Evolutionary conservation across 2,113 vertebrate genomes (phyloP).

Genomic region (Phalacrocorax aristotelis): DNA sequence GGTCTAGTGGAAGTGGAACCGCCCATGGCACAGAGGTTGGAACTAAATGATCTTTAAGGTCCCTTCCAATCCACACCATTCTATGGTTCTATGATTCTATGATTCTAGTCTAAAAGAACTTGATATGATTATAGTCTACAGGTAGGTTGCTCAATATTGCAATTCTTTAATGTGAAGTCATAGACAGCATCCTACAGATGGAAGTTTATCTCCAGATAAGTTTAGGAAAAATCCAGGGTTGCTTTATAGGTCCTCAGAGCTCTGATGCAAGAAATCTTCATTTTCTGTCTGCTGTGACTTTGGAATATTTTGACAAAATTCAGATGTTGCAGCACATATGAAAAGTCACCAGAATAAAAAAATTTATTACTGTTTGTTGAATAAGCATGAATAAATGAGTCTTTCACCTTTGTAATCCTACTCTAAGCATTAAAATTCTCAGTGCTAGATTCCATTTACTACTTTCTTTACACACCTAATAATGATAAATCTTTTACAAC

Average conservation of each 20-base stretch:
- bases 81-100: no score
- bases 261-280: not conserved
- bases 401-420: not conserved
- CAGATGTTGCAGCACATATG: not conserved
- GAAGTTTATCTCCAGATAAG: not conserved
- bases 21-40: no score
- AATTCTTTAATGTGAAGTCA: not conserved
- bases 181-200: not conserved
- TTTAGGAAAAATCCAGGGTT: not conserved
- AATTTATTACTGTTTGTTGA: not conserved
- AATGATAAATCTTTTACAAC: not conserved
- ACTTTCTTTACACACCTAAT: accelerated
- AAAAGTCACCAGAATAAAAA: not conserved
- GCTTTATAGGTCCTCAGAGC: not conserved
- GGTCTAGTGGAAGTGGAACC: no score
- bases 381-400: not conserved
- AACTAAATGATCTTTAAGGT: no score
- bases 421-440: not conserved
- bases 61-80: no score
- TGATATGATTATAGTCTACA: not conserved
- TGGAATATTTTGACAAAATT: not conserved
- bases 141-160: not conserved
- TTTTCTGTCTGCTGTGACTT: not conserved
- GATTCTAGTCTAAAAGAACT: not conserved
- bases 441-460: not conserved